Base-by-base conservation (phyloP, 2,113 vertebrate species). In the Bufo bufo region DNA sequence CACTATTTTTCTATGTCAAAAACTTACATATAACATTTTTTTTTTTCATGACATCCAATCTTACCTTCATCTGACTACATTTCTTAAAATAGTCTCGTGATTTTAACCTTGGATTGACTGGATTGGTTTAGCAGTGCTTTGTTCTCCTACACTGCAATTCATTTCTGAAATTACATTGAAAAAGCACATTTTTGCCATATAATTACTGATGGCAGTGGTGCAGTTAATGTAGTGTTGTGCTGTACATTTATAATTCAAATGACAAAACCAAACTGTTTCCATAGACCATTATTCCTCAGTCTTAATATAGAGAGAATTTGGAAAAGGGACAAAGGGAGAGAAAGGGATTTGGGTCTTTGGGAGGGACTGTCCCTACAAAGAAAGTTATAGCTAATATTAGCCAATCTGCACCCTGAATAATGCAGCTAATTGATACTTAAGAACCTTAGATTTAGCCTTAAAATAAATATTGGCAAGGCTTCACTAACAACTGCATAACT, bases 381-480 rank as follows among this genome's bases (percentile, higher is more conserved):
- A 52, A 50, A 69, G 14, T 49, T 54, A 71, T 16, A 50, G 14
- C 86, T 82, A 82, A 82, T 45, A 63, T 75, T 63, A 74, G 86
- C 69, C 78, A 63, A 74, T 59, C 69, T 87, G 86, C 20, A 50
- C 59, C 69, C 79, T 82, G 86, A 71, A 87, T 61, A 82, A 74
- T 63, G 33, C 54, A 87, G 63, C 69, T 82, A 82, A 87, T 87
- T 82, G 86, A 87, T 82, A 74, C 79, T 82, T 69, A 87, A 87
- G 77, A 82, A 59, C 52, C 45, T 71, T n/a, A 72, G 85, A 86
- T 63, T 87, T 86, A 78, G 71, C 78, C 66, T 87, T 87, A 82
- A 87, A 87, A 87, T 87, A 87, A 87, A 87, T 87, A 75, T 82
- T 87, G 86, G 86, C 86, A 77, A 82, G 50, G 52, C 54, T 52